Evolutionary conservation across 2,113 vertebrate species (phyloP), one percentile per base, ranked within the genome.

Genomic region (Neodon shergylaensis): DNA sequence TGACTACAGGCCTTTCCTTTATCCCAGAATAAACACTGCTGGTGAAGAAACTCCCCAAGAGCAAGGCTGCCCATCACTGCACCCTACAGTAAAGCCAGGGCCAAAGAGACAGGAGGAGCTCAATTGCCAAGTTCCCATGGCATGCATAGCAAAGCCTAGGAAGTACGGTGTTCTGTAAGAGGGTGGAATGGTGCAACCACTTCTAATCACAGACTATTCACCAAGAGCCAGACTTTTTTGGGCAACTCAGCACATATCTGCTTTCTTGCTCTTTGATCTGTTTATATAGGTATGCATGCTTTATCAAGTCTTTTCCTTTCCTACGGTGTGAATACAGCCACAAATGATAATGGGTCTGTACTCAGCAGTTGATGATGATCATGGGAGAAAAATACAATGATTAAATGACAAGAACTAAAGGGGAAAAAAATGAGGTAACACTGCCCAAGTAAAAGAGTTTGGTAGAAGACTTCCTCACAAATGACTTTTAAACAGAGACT

Each of bases 121-220:
- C 0, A 5, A 47, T 19, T n/a, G 65, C 47, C 44, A n/a, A 81
- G 74, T 16, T 39, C 28, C 39, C 58, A 73, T 0, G 7, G 49
- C 11, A 7, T 0, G 5, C 16, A 12, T 0, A 54, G 54, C 28
- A 17, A 8, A 21, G 24, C 47, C 52, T 52, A 42, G 21, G 44
- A 19, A 21, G 65, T 3, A 7, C 10, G n/a, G 33, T 36, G 3
- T 14, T 72, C 49, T 14, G n/a, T 28, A 11, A 44, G 54, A 22
- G 39, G 39, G 33, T 6, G n/a, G 22, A 13, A 7, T 5, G 36
- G 33, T 0, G 1, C 5, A 28, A 54, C 39, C 28, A 13, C 74
- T 63, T 66, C 39, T 74, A 54, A 33, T 91, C 7, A 65, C 0
- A 91, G 73, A 86, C 28, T 92, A 79, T 10, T 12, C 54, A 36